Evolutionary conservation across 2,113 vertebrate genomes (phyloP).

Genomic region (Brachypodius melanocephalos): DNA sequence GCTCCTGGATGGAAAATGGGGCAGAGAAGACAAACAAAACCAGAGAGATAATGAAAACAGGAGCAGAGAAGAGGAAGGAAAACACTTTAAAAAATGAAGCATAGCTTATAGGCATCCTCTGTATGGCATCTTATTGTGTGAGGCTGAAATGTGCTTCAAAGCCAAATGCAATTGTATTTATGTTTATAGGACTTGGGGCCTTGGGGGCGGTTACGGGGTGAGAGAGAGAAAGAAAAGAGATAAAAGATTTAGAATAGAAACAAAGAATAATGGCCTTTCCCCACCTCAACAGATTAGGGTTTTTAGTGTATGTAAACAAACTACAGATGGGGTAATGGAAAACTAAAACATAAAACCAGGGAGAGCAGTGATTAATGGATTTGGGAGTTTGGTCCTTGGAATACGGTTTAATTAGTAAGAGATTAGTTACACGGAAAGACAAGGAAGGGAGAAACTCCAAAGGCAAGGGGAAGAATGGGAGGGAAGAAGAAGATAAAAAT

Average conservation of each 20-base stretch:
- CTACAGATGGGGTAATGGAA: background rate
- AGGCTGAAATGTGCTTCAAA: background rate
- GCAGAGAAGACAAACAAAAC: conserved; percentile 37
- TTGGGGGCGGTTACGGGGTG: background rate
- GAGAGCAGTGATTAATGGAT: background rate
- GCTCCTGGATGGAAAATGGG: conserved; percentile 33
- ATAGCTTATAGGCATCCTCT: background rate
- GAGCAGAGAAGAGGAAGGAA: background rate
- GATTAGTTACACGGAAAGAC: background rate
- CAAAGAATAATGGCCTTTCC: background rate
- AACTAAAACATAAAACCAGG: background rate
- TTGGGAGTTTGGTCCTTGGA: background rate
- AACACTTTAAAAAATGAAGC: background rate
- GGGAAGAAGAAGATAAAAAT: background rate
- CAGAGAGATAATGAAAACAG: background rate
- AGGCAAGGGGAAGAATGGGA: background rate
- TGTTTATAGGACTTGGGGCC: background rate
- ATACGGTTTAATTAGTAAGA: background rate
- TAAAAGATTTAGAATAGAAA: background rate
- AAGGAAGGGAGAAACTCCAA: background rate
- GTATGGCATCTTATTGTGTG: background rate
- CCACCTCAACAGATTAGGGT: background rate
- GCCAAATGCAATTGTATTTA: background rate
- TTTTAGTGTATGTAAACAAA: background rate
- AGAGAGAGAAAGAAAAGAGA: background rate